Evolutionary conservation across 2,797 vertebrate genomes (phyloP).

Genomic region (Pogonophryne albipinna): DNA sequence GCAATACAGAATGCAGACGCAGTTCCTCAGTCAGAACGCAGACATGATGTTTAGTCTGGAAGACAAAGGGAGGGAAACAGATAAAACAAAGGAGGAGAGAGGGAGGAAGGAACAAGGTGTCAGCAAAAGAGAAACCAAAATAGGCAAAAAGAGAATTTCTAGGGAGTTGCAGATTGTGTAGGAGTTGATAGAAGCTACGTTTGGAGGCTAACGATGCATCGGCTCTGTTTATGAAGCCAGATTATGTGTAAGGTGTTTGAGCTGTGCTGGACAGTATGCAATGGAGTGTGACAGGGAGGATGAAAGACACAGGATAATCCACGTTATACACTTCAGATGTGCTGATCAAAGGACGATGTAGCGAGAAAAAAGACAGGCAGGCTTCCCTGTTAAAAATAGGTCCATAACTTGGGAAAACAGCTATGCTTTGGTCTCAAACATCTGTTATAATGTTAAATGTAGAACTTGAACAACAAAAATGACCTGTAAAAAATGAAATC

Average conservation of each 20-base stretch:
- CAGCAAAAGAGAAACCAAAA: neutral
- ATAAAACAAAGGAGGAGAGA: slow-evolving; percentile 46
- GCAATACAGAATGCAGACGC: slow-evolving; percentile 47
- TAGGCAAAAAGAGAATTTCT: neutral
- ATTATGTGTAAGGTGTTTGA: slow-evolving; percentile 34
- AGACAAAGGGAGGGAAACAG: slow-evolving; percentile 57
- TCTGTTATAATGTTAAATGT: neutral
- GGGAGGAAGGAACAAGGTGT: slow-evolving; percentile 15
- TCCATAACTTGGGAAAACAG: slow-evolving; percentile 5
- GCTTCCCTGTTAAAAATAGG: slow-evolving; percentile 29
- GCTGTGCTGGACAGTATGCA: slow-evolving; percentile 22
- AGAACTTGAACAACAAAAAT: neutral
- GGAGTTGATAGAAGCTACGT: slow-evolving; percentile 21
- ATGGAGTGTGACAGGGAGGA: slow-evolving; percentile 53
- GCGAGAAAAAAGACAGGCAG: slow-evolving; percentile 9
- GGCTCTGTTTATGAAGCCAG: slow-evolving; percentile 22
- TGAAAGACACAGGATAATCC: slow-evolving; percentile 55
- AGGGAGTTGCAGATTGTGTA: slow-evolving; percentile 15
- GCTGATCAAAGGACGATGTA: slow-evolving; percentile 52
- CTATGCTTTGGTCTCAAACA: slow-evolving; percentile 6
- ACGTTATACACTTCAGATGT: slow-evolving; percentile 49
- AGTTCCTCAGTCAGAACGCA: slow-evolving; percentile 67
- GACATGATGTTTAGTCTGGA: slow-evolving; percentile 75
- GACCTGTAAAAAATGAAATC: neutral
- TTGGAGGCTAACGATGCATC: slow-evolving; percentile 10